Evolutionary conservation across 2,113 vertebrate genomes (phyloP).

Genomic region (Odontesthes bonariensis): DNA sequence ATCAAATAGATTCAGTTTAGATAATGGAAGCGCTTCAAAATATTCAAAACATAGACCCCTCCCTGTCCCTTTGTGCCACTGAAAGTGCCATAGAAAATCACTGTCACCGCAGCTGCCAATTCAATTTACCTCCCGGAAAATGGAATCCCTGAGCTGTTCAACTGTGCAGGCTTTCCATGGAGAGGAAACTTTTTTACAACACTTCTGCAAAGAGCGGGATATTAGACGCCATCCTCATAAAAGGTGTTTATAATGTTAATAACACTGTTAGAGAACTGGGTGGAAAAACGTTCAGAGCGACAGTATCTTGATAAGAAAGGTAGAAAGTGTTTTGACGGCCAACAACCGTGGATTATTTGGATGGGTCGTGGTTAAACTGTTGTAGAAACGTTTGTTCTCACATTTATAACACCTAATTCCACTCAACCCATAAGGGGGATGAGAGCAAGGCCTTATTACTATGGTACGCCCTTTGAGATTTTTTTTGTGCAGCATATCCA

Average conservation of each 20-base stretch:
- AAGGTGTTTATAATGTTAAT: constrained; percentile 15
- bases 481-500: constrained; percentile 35
- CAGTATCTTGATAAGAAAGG: too few species aligned
- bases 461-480: constrained; percentile 14
- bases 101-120: constrained; percentile 67
- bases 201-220: constrained; percentile 39
- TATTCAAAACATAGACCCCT: constrained; percentile 24
- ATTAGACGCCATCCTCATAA: constrained; percentile 44
- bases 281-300: not conserved
- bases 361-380: not conserved
- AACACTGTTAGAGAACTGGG: not conserved
- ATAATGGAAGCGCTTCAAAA: not conserved
- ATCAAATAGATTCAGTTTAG: constrained; percentile 1
- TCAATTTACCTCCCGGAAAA: constrained; percentile 75
- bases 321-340: not conserved
- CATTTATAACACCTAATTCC: too few species aligned
- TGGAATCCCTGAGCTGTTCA: constrained; percentile 66
- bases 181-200: constrained; percentile 66
- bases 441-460: constrained; percentile 17
- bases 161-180: constrained; percentile 47
- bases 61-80: constrained; percentile 35
- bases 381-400: not conserved
- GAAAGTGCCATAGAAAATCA: constrained; percentile 69
- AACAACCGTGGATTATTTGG: not conserved
- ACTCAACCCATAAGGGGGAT: not conserved